Evolutionary conservation across 2,113 vertebrate species (phyloP).

Genomic region (Sinocyclocheilus rhinocerous): DNA sequence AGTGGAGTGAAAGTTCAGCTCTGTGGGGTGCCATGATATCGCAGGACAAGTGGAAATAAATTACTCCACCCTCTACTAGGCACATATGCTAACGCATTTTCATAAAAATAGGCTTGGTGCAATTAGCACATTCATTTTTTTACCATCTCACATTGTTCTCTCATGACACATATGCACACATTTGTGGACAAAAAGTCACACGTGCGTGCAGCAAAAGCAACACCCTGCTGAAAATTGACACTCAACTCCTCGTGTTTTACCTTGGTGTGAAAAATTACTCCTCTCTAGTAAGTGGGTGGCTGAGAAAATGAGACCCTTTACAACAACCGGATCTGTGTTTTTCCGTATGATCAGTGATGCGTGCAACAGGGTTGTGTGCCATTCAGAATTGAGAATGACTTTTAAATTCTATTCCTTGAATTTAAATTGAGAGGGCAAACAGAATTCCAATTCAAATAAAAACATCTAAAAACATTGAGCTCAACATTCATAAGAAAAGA

Average conservation of each 20-base stretch:
- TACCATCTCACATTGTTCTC: not conserved
- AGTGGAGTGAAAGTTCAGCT: constrained; percentile 23
- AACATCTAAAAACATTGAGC: too few species aligned
- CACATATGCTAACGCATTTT: constrained; percentile 8
- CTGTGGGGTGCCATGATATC: constrained; percentile 12
- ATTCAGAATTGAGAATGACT: not conserved
- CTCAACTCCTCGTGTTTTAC: not conserved
- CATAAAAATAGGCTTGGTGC: not conserved
- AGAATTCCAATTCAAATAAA: not conserved
- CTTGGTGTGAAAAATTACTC: constrained; percentile 30
- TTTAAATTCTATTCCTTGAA: not conserved
- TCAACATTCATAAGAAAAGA: too few species aligned
- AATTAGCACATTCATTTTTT: constrained; percentile 27
- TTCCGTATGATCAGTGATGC: not conserved
- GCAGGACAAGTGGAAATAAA: not conserved
- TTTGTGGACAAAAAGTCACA: constrained; percentile 1
- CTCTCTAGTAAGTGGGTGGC: constrained; percentile 17
- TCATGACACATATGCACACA: not conserved
- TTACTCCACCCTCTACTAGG: constrained; percentile 12
- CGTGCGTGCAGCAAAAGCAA: not conserved
- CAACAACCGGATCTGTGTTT: not conserved
- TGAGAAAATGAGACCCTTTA: constrained; percentile 28
- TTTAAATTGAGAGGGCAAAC: not conserved
- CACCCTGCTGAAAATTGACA: constrained; percentile 26
- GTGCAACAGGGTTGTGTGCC: not conserved